Evolutionary conservation across 2,797 vertebrate species (phyloP).

Genomic region (Clarias fuscus): DNA sequence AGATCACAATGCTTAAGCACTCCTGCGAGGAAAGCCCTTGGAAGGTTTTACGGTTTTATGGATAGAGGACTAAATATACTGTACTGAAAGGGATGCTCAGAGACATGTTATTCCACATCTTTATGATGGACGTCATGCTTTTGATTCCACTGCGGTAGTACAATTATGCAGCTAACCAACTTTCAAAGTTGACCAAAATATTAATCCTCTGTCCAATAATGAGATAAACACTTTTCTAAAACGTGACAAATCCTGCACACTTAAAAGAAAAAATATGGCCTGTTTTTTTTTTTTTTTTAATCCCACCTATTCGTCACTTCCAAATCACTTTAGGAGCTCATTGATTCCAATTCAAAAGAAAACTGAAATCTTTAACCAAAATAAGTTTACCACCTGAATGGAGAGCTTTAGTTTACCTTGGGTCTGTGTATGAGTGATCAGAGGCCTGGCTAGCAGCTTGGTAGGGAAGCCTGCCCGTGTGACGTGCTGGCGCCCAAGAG

Average conservation of each 20-base stretch:
- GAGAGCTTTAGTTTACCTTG: slow-evolving; percentile 26
- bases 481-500: slow-evolving; percentile 43
- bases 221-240: slow-evolving; percentile 53
- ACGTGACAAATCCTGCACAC: slow-evolving; percentile 42
- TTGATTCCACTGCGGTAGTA: slow-evolving; percentile 4
- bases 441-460: slow-evolving; percentile 52
- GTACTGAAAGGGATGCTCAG: slow-evolving; percentile 21
- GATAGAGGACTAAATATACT: slow-evolving; percentile 25
- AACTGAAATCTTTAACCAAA: slow-evolving; percentile 10
- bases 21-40: neutral
- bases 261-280: slow-evolving; percentile 39
- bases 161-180: slow-evolving; percentile 44
- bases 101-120: slow-evolving; percentile 32
- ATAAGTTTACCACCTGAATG: neutral
- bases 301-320: slow-evolving; percentile 1
- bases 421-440: slow-evolving; percentile 37
- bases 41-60: slow-evolving; percentile 17
- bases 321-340: slow-evolving; percentile 28
- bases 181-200: slow-evolving; percentile 36
- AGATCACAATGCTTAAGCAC: neutral
- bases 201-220: slow-evolving; percentile 61
- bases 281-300: neutral
- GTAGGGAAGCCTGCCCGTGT: slow-evolving; percentile 31
- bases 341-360: slow-evolving; percentile 21
- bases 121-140: neutral